Evolutionary conservation across 2,113 vertebrate genomes (phyloP), one percentile per base, ranked within the genome.

Genomic region (Jacana jacana): DNA sequence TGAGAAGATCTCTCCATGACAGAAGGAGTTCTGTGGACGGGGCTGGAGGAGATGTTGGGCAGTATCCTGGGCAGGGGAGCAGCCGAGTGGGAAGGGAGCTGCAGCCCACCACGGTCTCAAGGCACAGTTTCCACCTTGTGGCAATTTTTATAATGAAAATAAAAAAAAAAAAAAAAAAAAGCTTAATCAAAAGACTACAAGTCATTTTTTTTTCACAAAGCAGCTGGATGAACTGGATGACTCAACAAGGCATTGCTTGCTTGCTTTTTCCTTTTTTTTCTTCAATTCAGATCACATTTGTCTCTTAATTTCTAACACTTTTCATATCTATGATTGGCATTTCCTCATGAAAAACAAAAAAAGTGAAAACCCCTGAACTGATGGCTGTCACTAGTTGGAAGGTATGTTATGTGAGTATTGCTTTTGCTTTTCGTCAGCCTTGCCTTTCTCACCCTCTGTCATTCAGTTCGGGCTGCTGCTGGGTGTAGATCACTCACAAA

Each of bases 401-500:
- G 23, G 14, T 44, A 13, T 37, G 57, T 42, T 75, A 64, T 15
- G 19, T 0, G 4, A 66, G 31, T 42, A 63, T 51, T 1, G 3
- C 15, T 89, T 69, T 75, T 81, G 37, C 27, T 42, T 81, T 66
- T 91, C 16, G 39, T 20, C 48, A 63, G 46, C 28, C 46, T 55
- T 86, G 42, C 18, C 39, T 66, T 90, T 89, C 48, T 66, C 49
- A 64, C 8, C 33, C 2, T 1, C 39, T 28, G 31, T 13, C 4
- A 1, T 39, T 65, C 24, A 31, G 23, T 57, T 54, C 68, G 46
- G 48, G 46, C 16, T 2, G 3, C 77, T 35, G 24, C 48, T 51
- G 42, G n/a, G 35, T 1, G 1, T 17, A 55, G 6, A 6, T 35
- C 1, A 4, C 20, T 7, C 10, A 27, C 17, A 4, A 1, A 60